phyloP scores from a whole-genome alignment of 2,888 invertebrate species.

The Apeira syringaria region DNA sequence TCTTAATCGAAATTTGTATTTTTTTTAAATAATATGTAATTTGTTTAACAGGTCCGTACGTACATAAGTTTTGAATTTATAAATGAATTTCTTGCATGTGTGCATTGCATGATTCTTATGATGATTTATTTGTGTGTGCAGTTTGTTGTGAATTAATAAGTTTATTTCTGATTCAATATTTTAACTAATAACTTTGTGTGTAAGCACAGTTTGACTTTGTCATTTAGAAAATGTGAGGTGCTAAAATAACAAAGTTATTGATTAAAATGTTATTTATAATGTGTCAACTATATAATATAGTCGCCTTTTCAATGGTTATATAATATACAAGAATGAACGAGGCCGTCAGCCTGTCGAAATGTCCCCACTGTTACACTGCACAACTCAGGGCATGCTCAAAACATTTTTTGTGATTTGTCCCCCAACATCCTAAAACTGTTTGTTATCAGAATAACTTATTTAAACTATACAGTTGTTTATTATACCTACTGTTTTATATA shows the following conservation, averaged over 20 bases:
- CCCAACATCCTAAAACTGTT: slow-evolving; percentile 55
- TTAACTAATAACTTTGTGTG: slow-evolving; percentile 27
- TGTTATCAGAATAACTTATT: slow-evolving; percentile 63
- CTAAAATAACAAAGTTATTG: slow-evolving; percentile 26
- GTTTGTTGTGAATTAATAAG: slow-evolving; percentile 47
- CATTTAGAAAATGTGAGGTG: slow-evolving; percentile 18
- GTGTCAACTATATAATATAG: slow-evolving; percentile 24
- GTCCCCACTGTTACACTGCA: slow-evolving; percentile 52
- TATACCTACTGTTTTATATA: slow-evolving; percentile 69
- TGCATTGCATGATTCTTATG: slow-evolving; percentile 64
- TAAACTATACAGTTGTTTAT: slow-evolving; percentile 64
- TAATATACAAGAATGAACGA: slow-evolving; percentile 20
- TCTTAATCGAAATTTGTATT: slow-evolving; percentile 51
- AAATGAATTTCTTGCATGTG: slow-evolving; percentile 59
- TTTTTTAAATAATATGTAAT: slow-evolving; percentile 38
- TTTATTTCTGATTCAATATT: slow-evolving; percentile 23
- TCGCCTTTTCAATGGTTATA: slow-evolving; percentile 11
- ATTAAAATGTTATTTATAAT: slow-evolving; percentile 24
- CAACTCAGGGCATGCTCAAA: slow-evolving; percentile 74
- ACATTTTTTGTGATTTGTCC: slow-evolving; percentile 56
- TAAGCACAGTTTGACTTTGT: slow-evolving; percentile 23
- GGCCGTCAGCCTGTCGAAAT: slow-evolving; percentile 30
- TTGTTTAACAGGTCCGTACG: slow-evolving; percentile 62
- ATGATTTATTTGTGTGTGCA: slow-evolving; percentile 55
- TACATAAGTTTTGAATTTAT: slow-evolving; percentile 57